phyloP scores from a whole-genome alignment of 2,797 vertebrate genomes.

The Sebastes hubbsi region DNA sequence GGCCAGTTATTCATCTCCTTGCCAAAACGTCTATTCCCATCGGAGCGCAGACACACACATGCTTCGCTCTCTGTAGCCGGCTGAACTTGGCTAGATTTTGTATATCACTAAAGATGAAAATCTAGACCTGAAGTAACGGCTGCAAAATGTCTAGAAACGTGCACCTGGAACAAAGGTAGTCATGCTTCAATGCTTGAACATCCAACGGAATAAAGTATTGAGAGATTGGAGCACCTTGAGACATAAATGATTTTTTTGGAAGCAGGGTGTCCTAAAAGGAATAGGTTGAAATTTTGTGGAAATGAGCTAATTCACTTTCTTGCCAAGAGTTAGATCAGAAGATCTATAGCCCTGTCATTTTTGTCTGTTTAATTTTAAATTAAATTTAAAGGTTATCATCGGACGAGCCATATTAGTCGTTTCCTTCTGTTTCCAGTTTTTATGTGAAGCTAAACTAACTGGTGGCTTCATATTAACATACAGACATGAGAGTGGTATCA shows the following conservation, averaged over 20 bases:
- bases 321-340: background rate
- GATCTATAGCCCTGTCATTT: background rate
- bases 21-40: conserved; percentile 70
- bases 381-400: too few species aligned
- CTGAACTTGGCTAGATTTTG: conserved; percentile 56
- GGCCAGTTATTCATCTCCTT: conserved; percentile 78
- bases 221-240: conserved; percentile 6
- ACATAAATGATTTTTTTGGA: conserved; percentile 7
- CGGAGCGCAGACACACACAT: conserved; percentile 68
- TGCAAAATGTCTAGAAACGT: conserved; percentile 48
- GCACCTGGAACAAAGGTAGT: conserved; percentile 56
- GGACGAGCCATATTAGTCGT: too few species aligned
- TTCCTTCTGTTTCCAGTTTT: too few species aligned
- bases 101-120: conserved; percentile 65
- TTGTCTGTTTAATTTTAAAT: too few species aligned
- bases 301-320: background rate
- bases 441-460: too few species aligned
- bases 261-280: background rate
- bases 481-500: too few species aligned
- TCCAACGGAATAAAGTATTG: conserved; percentile 11
- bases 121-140: conserved; percentile 65
- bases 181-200: background rate
- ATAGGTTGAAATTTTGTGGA: background rate
- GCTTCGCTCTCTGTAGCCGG: conserved; percentile 41
- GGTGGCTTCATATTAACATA: too few species aligned